Base-by-base conservation (phyloP, 2,888 invertebrate species). In the Bunonema sp. region DNA sequence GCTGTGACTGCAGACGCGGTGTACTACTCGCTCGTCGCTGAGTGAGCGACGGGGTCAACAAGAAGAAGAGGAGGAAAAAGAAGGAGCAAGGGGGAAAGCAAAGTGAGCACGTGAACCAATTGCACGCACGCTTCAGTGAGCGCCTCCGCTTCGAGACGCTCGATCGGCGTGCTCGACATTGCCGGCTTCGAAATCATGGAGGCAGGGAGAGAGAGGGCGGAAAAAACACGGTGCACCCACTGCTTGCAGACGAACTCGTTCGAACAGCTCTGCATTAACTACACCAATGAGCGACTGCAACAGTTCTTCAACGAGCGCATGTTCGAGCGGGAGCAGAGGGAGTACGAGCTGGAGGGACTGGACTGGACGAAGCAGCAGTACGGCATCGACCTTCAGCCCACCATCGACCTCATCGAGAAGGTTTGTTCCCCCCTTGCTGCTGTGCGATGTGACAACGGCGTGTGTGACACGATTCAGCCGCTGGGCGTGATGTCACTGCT, bases 281-380 rank as follows among this genome's bases (percentile, higher is more conserved):
- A 54, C 46, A 66, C 66, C 1, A 66, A 66, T 39, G 66, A 66
- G 41, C 52, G 56, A 34, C 53, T 66, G 15, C 66, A 66, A 39
- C 64, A 65, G 45, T 61, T 66, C 44, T 66, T 66, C 54, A 66
- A 66, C 41, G 62, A 65, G 35, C 61, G 55, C 44, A 59, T 66
- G 61, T 66, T 66, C 4, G 36, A 15, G 16, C 21, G 21, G 28
- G 60, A 64, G 42, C 57, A 61, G 45, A 49, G 48, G 18, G 64
- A 65, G 37, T 66, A 66, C 44, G 37, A 52, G 34, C 51, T 51
- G 22, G 66, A 66, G 41, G 54, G 59, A 12, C 55, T 66, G 42
- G 44, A 50, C 33, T 65, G 88, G 88, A 78, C 78, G 58, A 87
- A 87, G 77, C 86, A 87, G 74, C 87, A 88, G 79, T 89, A 87